Conservation (phyloP, 2,888 invertebrate genomes). For the Heliothis peltigera region DNA sequence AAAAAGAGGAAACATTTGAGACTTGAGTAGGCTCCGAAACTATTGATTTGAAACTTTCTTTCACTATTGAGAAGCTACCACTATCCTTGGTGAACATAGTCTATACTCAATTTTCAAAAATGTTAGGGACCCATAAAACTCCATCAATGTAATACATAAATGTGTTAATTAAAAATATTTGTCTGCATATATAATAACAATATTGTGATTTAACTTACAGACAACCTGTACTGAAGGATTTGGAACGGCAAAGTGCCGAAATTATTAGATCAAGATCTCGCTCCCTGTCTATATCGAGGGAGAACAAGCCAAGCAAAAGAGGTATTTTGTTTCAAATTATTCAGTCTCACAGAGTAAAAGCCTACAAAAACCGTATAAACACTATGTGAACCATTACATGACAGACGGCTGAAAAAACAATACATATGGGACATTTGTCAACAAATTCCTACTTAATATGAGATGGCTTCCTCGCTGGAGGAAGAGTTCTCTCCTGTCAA, state of each 20-base stretch:
- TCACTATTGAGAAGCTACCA: no score
- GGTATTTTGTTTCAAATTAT: constrained; percentile 73
- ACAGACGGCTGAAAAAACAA: background rate
- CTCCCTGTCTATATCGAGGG: constrained; percentile 83
- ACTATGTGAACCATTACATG: constrained; percentile 1
- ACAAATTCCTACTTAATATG: background rate
- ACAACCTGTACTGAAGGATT: constrained; percentile 84
- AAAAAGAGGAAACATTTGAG: no score
- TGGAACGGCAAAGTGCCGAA: constrained; percentile 86
- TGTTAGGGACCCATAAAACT: no score
- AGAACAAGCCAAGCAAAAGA: constrained; percentile 73
- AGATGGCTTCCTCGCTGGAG: background rate
- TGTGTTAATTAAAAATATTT: no score
- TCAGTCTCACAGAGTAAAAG: no score
- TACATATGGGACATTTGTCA: background rate
- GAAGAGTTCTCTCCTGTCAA: background rate
- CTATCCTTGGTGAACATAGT: no score
- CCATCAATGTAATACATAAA: no score
- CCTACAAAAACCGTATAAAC: no score
- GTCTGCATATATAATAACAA: background rate
- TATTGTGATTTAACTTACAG: constrained; percentile 59
- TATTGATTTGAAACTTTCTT: no score
- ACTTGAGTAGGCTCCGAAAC: no score
- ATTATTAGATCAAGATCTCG: constrained; percentile 85
- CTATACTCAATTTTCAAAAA: no score